Evolutionary conservation across 2,888 invertebrate species (phyloP), one percentile per base, ranked within the genome.

Genomic region (Drosophila nr. perissopoda): DNA sequence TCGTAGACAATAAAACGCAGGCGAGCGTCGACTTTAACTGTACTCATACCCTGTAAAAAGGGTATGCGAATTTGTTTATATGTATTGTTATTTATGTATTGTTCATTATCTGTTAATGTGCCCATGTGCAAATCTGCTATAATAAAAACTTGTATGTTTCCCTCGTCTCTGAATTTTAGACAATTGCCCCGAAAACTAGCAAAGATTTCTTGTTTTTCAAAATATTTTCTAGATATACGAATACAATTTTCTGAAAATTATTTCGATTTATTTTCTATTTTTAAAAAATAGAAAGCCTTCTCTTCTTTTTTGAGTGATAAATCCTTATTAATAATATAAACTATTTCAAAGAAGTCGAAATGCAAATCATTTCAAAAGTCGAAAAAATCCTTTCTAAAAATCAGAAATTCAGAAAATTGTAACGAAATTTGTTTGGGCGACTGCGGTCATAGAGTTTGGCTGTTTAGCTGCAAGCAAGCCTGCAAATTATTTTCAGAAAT

Each of bases 1-100:
- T 66, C 81, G 56, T 38, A 38, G 38, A 16, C 38, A 56, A 27
- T 53, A 33, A 49, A 38, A 67, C 18, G 33, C 54, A 54, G 31
- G 31, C 42, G 11, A 42, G 42, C 57, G 21, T 6, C 21, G 42
- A 25, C 29, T 57, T 40, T 31, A n/a, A 10, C 57, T 42, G 11
- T 31, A 57, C 18, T 21, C 16, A 42, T 57, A 57, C 57, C 21
- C 57, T 57, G 18, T 21, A 8, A n/a, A 16, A 1, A 21, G 21
- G 27, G 38, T 29, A 31, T 10, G 16, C 13, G 18, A 29, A 21
- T n/a, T 52, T 13, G 29, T 7, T 49, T 18, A 18, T 21, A 21
- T 21, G 21, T 2, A 16, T 4, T 25, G 7, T 8, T 46, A 4
- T 25, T 2, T 8, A 46, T 46, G 16, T 10, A 46, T 25, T 46